phyloP scores from a whole-genome alignment of 2,888 invertebrate species.

The Aspidiotus rigidus region DNA sequence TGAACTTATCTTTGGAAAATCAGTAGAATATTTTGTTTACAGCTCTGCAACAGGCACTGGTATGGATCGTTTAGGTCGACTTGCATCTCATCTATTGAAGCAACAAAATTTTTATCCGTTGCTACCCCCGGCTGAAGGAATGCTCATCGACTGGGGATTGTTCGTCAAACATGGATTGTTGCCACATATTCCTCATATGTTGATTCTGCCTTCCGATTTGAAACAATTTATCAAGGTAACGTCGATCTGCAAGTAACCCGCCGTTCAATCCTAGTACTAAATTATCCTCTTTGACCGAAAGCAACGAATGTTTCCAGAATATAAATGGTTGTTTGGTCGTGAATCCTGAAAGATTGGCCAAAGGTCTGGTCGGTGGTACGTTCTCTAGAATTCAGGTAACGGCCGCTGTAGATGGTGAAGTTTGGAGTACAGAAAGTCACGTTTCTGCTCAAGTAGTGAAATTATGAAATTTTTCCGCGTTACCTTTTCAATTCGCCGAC shows the following conservation, averaged over 20 bases:
- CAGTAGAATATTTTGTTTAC: neutral
- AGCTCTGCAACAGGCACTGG: conserved; percentile 41
- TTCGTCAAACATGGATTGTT: conserved; percentile 64
- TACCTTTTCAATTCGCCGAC: neutral
- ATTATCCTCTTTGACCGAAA: neutral
- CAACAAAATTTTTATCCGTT: conserved; percentile 77
- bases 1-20: too few species aligned
- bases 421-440: conserved; percentile 43
- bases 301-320: conserved; percentile 50
- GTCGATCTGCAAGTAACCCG: neutral
- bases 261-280: too few species aligned
- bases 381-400: conserved; percentile 60
- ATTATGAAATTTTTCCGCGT: conserved; percentile 41
- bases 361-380: conserved; percentile 64
- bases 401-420: conserved; percentile 42
- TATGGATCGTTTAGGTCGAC: conserved; percentile 61
- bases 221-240: conserved; percentile 68
- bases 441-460: conserved; percentile 48
- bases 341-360: conserved; percentile 75
- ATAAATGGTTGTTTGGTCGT: conserved; percentile 68
- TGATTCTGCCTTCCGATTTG: conserved; percentile 76
- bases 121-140: conserved; percentile 59
- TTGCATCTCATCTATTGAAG: conserved; percentile 61
- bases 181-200: conserved; percentile 64
- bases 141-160: conserved; percentile 60